These are phyloP conservation scores for Dasyurus viverrinus DNA, from an alignment of 2,113 vertebrate genomes.

Conservation along the genomic window DNA sequence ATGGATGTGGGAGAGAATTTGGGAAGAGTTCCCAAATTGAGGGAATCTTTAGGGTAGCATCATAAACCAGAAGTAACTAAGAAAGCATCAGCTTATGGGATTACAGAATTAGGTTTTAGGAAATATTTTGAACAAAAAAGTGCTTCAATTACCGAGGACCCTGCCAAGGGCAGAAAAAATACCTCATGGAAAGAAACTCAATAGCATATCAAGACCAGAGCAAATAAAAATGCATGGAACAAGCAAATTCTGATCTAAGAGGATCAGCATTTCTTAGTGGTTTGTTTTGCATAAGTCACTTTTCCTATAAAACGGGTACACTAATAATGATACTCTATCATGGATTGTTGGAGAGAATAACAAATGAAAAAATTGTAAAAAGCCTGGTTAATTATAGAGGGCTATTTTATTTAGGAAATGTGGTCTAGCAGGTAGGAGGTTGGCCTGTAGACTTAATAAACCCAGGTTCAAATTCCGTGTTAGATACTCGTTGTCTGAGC, in stretches of 20 bases:
- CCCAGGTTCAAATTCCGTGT: not conserved
- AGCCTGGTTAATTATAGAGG: not conserved
- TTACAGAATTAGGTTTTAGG: not conserved
- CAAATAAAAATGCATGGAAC: not conserved
- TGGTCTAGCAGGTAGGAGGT: not conserved
- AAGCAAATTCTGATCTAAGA: accelerated
- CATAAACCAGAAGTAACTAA: not conserved
- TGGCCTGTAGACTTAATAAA: not conserved
- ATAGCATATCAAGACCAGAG: not conserved
- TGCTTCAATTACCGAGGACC: not conserved
- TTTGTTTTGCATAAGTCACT: not conserved
- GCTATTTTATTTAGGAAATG: not conserved
- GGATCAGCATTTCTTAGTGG: not conserved
- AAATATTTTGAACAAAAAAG: not conserved
- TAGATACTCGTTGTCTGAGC: not conserved
- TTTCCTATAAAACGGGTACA: not conserved
- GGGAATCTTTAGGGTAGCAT: not conserved
- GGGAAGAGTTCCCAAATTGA: not conserved
- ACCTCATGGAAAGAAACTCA: not conserved
- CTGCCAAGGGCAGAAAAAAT: not conserved
- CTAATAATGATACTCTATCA: accelerated
- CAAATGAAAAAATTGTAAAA: not conserved
- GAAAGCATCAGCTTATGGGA: too few species aligned
- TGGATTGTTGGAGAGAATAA: not conserved
- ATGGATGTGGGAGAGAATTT: not conserved